phyloP scores from a whole-genome alignment of 2,888 invertebrate species.

The Scelioninae gen. 1 region DNA sequence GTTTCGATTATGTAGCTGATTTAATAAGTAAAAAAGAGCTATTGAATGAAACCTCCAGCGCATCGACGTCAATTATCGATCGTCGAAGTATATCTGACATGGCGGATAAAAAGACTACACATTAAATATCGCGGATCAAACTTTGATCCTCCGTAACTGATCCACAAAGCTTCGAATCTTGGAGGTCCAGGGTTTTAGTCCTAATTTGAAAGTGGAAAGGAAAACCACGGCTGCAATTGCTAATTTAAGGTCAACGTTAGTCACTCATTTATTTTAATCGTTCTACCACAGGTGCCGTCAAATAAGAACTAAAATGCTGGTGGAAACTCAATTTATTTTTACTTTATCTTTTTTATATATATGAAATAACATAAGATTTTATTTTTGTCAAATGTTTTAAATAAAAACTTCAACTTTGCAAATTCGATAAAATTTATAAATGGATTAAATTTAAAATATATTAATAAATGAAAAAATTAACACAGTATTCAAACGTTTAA shows the following conservation, averaged over 20 bases:
- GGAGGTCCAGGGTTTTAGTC: constrained; percentile 81
- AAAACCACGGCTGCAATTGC: constrained; percentile 83
- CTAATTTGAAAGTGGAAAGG: constrained; percentile 84
- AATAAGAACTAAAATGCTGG: constrained; percentile 63
- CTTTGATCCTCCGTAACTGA: constrained; percentile 81
- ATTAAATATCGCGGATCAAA: constrained; percentile 69
- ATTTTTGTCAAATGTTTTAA: no score
- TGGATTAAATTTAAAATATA: no score
- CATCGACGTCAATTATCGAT: neutral
- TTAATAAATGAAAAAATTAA: no score
- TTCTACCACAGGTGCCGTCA: constrained; percentile 77
- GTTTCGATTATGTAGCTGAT: no score
- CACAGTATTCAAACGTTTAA: no score
- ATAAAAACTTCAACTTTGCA: no score
- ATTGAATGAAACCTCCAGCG: no score
- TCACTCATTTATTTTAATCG: constrained; percentile 84
- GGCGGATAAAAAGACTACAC: constrained; percentile 11
- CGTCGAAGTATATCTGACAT: neutral
- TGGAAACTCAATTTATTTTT: constrained; percentile 63
- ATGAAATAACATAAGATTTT: no score
- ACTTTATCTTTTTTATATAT: constrained; percentile 37
- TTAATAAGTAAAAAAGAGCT: no score
- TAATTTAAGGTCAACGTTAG: constrained; percentile 83
- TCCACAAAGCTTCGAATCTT: constrained; percentile 82
- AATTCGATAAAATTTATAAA: no score